Evolutionary conservation across 2,797 vertebrate genomes (phyloP).

Genomic region (Chiloscyllium punctatum): DNA sequence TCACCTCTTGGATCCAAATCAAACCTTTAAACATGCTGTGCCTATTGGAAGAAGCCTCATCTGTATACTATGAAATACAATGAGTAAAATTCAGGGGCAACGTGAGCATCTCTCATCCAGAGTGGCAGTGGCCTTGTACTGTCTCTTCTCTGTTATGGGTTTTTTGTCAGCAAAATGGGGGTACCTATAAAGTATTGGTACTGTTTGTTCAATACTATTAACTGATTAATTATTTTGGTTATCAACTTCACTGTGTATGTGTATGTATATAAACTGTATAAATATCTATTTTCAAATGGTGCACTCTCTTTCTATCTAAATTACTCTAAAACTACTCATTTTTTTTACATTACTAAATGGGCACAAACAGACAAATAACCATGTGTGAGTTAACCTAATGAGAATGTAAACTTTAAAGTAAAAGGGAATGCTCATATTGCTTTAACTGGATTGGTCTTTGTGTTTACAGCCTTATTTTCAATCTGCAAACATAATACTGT

Average conservation of each 20-base stretch:
- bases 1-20: not conserved
- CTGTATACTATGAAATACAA: not conserved
- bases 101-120: not conserved
- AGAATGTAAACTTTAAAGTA: not conserved
- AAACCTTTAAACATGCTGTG: not conserved
- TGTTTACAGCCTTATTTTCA: slow-evolving; percentile 27
- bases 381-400: not conserved
- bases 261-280: slow-evolving; percentile 20
- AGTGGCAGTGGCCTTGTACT: not conserved
- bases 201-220: not conserved
- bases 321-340: not conserved
- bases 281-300: slow-evolving; percentile 15
- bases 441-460: slow-evolving; percentile 16
- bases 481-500: slow-evolving; percentile 20
- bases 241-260: slow-evolving; percentile 14
- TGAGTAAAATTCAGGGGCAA: not conserved
- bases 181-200: not conserved
- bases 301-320: not conserved
- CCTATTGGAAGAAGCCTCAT: not conserved
- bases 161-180: not conserved
- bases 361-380: not conserved
- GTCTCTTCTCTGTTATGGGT: not conserved
- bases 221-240: not conserved
- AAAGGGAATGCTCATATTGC: slow-evolving; percentile 12
- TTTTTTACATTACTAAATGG: not conserved